Evolutionary conservation across 2,113 vertebrate genomes (phyloP).

Genomic region (Vulpes ferrilata): DNA sequence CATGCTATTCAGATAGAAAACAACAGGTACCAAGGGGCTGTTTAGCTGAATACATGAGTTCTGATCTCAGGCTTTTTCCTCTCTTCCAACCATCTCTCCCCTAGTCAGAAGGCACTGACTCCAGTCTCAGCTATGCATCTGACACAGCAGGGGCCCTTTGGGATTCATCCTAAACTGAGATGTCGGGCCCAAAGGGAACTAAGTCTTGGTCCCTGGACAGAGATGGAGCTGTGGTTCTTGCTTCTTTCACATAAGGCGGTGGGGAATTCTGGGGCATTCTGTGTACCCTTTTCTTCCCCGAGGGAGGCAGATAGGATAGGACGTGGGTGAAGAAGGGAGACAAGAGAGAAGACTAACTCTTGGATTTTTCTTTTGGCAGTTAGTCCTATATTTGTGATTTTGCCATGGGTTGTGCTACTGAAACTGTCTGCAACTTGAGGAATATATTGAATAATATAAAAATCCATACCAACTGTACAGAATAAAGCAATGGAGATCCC

Average conservation of each 20-base stretch:
- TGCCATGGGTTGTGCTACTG: conserved; percentile 44
- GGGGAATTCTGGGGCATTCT: not conserved
- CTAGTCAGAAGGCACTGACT: not conserved
- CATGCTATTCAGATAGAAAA: not conserved
- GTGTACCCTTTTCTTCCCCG: not conserved
- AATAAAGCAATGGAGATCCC: accelerated
- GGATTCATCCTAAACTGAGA: not conserved
- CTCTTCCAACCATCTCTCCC: not conserved
- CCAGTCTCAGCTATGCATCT: not conserved
- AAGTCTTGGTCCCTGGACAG: not conserved
- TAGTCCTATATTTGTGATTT: accelerated
- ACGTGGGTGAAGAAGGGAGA: no score
- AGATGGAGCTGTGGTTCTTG: not conserved
- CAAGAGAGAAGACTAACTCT: not conserved
- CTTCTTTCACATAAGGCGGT: not conserved
- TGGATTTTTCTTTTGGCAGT: not conserved
- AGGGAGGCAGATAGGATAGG: no score
- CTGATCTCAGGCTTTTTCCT: no score
- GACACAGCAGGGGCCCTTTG: not conserved
- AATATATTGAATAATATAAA: accelerated
- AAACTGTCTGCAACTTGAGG: not conserved
- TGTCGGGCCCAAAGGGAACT: not conserved
- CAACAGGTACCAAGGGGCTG: not conserved
- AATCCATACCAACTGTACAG: accelerated
- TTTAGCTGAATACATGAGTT: not conserved